Conservation (phyloP, 2,888 invertebrate genomes). For the Allygus modestus region DNA sequence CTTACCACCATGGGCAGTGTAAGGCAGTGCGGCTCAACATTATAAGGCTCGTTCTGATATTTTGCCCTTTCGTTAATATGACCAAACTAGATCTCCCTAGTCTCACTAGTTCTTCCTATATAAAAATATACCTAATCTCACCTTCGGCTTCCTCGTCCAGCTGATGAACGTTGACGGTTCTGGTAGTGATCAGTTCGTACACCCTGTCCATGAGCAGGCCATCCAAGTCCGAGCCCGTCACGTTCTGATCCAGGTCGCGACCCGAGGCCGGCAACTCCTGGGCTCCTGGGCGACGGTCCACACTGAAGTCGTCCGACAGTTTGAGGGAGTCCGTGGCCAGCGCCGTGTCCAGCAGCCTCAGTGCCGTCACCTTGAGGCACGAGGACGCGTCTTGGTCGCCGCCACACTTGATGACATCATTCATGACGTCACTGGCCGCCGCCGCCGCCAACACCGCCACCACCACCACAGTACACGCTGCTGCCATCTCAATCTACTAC, state of each 20-base stretch:
- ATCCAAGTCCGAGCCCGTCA: background rate
- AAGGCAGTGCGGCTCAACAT: too few relatives aligned
- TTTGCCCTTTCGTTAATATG: too few relatives aligned
- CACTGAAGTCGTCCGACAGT: slow-evolving; percentile 10
- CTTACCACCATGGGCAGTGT: too few relatives aligned
- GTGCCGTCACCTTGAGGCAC: slow-evolving; percentile 31
- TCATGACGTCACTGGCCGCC: slow-evolving; percentile 25
- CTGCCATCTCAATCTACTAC: slow-evolving; percentile 5
- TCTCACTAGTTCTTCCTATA: too few relatives aligned
- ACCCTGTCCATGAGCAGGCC: slow-evolving; percentile 15
- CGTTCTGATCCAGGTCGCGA: background rate
- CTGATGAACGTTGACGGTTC: background rate
- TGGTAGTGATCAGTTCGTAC: slow-evolving; percentile 4
- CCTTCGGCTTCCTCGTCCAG: background rate
- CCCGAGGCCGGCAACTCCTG: background rate
- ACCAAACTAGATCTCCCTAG: too few relatives aligned
- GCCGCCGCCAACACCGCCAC: background rate
- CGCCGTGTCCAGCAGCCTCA: slow-evolving; percentile 28
- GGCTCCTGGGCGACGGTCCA: slow-evolving; percentile 7
- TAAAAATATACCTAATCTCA: background rate
- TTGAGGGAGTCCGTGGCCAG: slow-evolving; percentile 31
- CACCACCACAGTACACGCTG: background rate
- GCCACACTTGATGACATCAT: slow-evolving; percentile 34
- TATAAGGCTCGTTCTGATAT: too few relatives aligned
- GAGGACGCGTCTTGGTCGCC: slow-evolving; percentile 29